A percentile compares a stretch with the other conserved stretches of the same genome.
phyloP scores from a whole-genome alignment of 2,797 vertebrate species.

The Ceryle rudis region DNA sequence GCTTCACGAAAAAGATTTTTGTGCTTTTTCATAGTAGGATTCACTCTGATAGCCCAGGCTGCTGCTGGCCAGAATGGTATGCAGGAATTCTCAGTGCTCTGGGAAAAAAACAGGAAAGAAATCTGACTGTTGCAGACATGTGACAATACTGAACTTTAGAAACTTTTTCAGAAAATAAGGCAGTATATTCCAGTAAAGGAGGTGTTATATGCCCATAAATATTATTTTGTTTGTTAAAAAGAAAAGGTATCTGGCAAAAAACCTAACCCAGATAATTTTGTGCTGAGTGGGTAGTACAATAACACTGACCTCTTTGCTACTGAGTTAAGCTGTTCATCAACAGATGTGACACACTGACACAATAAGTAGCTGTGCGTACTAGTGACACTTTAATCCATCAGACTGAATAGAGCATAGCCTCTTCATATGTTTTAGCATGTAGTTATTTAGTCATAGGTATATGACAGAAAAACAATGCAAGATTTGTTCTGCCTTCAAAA shows the following conservation, averaged over 20 bases:
- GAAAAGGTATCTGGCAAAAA: not conserved
- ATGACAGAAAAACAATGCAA: not conserved
- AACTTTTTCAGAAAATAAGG: not conserved
- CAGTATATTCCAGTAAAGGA: not conserved
- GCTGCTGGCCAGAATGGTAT: not conserved
- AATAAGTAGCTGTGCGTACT: rapidly evolving
- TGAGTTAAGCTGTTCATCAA: not conserved
- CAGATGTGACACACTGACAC: not conserved
- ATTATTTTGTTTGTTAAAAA: not conserved
- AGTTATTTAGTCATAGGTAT: not conserved
- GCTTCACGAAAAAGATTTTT: not conserved
- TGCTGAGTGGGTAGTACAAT: not conserved
- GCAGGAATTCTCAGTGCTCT: not conserved
- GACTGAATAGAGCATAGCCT: not conserved
- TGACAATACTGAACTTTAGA: not conserved
- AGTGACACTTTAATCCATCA: not conserved
- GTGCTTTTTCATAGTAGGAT: not conserved
- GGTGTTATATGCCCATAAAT: not conserved
- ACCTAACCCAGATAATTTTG: not conserved
- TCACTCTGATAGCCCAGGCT: not conserved
- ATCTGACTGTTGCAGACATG: not conserved
- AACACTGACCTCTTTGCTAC: not conserved
- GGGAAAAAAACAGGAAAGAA: not conserved
- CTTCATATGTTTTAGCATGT: not conserved
- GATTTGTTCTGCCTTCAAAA: not conserved